A percentile compares a stretch with the other conserved stretches of the same genome.
Evolutionary conservation across 1,140 invertebrate species (phyloP).

Genomic region (Spodoptera frugiperda): DNA sequence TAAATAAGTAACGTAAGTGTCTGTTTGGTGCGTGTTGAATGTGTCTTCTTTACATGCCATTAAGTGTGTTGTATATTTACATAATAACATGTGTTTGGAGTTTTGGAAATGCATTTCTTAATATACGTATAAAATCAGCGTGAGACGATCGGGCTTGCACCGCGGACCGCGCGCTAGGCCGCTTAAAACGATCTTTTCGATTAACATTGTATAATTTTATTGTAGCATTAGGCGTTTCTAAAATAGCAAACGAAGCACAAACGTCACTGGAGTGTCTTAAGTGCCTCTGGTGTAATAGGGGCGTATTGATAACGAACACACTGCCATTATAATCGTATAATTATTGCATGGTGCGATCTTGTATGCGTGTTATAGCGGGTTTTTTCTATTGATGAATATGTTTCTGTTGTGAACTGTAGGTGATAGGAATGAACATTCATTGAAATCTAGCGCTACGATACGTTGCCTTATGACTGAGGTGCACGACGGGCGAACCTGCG

Average conservation of each 20-base stretch:
- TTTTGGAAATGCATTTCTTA: conserved; percentile 84
- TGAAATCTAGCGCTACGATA: conserved; percentile 70
- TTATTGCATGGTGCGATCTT: conserved; percentile 68
- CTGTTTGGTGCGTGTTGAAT: conserved; percentile 81
- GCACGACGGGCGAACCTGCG: conserved; percentile 54
- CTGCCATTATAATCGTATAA: conserved; percentile 81
- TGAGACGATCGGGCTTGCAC: conserved; percentile 80
- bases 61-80: conserved; percentile 79
- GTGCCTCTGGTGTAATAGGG: conserved; percentile 63
- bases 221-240: conserved; percentile 78
- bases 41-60: conserved; percentile 82
- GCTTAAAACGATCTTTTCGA: conserved; percentile 76
- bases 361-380: conserved; percentile 63
- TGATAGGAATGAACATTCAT: conserved; percentile 57
- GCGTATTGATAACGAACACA: conserved; percentile 76
- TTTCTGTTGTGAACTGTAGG: conserved; percentile 50
- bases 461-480: conserved; percentile 80
- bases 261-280: conserved; percentile 81
- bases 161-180: conserved; percentile 80
- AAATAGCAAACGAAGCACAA: conserved; percentile 80
- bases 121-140: conserved; percentile 77
- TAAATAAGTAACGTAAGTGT: conserved; percentile 73
- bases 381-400: conserved; percentile 49
- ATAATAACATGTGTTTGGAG: conserved; percentile 75
- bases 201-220: conserved; percentile 74